Evolutionary conservation across 2,888 invertebrate species (phyloP).

Genomic region (Nebria salina): DNA sequence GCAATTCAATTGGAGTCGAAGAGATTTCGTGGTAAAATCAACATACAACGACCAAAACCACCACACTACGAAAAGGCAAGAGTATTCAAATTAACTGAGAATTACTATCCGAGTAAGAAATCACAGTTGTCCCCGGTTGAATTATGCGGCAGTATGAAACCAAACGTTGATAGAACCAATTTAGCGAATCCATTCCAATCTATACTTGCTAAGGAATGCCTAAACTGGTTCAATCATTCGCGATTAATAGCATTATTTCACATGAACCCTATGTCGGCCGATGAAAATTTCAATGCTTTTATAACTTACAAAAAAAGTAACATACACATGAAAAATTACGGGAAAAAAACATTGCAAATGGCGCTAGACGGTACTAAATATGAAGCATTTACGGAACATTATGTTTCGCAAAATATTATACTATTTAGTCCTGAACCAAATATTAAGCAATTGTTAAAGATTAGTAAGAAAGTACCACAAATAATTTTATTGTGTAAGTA

Average conservation of each 20-base stretch:
- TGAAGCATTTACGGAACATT: constrained; percentile 72
- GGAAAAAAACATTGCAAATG: constrained; percentile 70
- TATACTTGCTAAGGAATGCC: constrained; percentile 77
- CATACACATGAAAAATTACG: constrained; percentile 76
- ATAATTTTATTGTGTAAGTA: constrained; percentile 73
- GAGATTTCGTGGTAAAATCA: constrained; percentile 79
- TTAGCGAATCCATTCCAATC: constrained; percentile 75
- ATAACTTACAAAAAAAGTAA: constrained; percentile 72
- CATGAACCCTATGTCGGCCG: constrained; percentile 74
- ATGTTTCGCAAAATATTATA: constrained; percentile 71
- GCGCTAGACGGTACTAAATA: constrained; percentile 76
- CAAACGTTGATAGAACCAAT: constrained; percentile 53
- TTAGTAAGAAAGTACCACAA: constrained; percentile 76
- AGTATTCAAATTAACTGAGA: constrained; percentile 73
- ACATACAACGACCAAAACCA: constrained; percentile 76
- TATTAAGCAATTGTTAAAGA: constrained; percentile 70
- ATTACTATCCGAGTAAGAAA: constrained; percentile 66
- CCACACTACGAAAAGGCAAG: constrained; percentile 77
- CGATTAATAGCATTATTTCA: constrained; percentile 79
- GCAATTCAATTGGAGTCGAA: constrained; percentile 62
- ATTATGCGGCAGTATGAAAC: constrained; percentile 64
- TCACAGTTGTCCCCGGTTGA: constrained; percentile 63
- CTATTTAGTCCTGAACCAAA: constrained; percentile 77
- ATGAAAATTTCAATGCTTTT: constrained; percentile 72
- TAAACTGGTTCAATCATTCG: constrained; percentile 76